A percentile compares a stretch with the other conserved stretches of the same genome.
Evolutionary conservation across 2,113 vertebrate species (phyloP).

Genomic region (Cyphomyrus discorhynchus): DNA sequence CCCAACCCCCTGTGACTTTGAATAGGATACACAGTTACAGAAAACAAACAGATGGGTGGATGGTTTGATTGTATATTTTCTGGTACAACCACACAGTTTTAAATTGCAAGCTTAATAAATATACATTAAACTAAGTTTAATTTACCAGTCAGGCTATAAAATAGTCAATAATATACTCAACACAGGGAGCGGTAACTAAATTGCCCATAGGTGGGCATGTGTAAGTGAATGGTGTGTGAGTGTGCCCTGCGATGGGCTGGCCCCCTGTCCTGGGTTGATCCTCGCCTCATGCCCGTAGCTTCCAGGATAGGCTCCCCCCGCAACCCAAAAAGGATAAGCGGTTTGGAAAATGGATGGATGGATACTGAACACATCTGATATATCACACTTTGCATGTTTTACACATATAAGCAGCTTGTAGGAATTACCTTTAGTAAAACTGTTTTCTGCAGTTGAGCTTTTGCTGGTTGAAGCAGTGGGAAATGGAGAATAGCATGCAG

Average conservation of each 20-base stretch:
- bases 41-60: not conserved
- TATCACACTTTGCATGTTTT: not conserved
- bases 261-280: too few relatives aligned
- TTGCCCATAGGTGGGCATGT: too few relatives aligned
- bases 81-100: not conserved
- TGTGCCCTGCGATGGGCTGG: too few relatives aligned
- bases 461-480: conserved; percentile 44
- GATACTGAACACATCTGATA: not conserved
- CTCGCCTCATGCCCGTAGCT: too few relatives aligned
- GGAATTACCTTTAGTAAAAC: conserved; percentile 31
- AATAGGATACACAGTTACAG: not conserved
- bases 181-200: not conserved
- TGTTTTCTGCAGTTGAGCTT: conserved; percentile 34
- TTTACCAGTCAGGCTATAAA: not conserved
- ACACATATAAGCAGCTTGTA: not conserved
- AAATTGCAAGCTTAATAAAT: not conserved
- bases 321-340: too few relatives aligned
- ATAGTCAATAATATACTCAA: not conserved
- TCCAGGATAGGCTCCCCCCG: too few relatives aligned
- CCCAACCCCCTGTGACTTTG: not conserved
- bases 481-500: conserved; percentile 55
- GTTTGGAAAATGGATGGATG: too few relatives aligned
- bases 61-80: not conserved
- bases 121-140: not conserved
- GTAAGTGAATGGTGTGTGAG: too few relatives aligned